Conservation (phyloP, 2,888 invertebrate genomes). For the Eristalis pertinax region DNA sequence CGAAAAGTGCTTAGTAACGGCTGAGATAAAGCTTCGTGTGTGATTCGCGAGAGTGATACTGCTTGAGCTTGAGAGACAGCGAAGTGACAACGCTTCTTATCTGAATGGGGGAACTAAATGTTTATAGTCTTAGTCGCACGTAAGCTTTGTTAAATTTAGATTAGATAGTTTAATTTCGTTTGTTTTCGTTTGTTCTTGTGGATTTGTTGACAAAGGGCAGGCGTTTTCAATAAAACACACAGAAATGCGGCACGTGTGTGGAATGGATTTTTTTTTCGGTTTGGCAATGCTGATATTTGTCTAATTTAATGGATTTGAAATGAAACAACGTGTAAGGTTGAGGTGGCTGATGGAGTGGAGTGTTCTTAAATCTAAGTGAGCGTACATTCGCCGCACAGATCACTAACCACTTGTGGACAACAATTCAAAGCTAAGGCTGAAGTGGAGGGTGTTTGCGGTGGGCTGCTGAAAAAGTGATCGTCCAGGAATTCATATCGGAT, state of each 20-base stretch:
- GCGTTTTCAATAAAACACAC: background rate
- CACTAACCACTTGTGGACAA: no score
- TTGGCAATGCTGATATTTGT: no score
- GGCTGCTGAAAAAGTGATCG: no score
- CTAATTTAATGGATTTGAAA: no score
- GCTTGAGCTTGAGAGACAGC: background rate
- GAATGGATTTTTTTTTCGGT: no score
- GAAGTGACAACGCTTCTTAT: background rate
- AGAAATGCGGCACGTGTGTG: background rate
- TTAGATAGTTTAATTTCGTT: background rate
- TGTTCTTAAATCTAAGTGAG: no score
- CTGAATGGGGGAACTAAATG: background rate
- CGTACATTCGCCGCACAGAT: no score
- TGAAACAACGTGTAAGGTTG: no score
- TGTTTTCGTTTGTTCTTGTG: background rate
- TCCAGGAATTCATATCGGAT: no score
- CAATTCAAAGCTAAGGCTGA: no score
- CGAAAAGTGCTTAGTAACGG: background rate
- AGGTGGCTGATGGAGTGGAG: no score
- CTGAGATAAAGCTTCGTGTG: background rate
- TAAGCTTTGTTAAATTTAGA: background rate
- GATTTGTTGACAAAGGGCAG: background rate
- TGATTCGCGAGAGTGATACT: background rate
- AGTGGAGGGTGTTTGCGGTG: no score
- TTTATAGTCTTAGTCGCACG: background rate